phyloP scores from a whole-genome alignment of 1,140 invertebrate genomes.

The Phymastichus coffea region DNA sequence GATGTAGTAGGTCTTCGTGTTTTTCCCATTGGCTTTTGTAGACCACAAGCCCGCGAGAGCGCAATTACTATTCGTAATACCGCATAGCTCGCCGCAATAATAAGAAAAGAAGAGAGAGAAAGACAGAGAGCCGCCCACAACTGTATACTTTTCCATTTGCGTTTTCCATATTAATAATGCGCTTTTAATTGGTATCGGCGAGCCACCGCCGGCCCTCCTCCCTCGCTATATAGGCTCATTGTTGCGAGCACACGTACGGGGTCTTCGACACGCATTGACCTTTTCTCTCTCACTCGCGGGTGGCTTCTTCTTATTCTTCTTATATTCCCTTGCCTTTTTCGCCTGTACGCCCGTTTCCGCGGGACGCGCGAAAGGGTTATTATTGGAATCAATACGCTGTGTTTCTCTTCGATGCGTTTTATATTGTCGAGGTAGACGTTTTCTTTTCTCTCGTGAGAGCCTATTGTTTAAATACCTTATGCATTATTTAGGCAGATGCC shows the following conservation, averaged over 20 bases:
- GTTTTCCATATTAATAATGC: constrained; percentile 21
- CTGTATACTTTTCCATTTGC: not conserved
- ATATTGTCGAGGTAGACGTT: no score
- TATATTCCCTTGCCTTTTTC: not conserved
- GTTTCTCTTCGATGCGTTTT: constrained; percentile 27
- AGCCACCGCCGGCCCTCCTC: not conserved
- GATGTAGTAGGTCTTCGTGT: no score
- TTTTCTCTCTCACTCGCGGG: constrained; percentile 4
- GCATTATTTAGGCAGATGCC: no score
- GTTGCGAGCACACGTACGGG: constrained; percentile 16
- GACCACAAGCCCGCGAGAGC: no score
- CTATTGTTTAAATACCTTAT: no score
- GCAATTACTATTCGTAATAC: no score
- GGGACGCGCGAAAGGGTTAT: constrained; percentile 37
- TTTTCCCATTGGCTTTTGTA: no score
- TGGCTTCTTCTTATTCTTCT: not conserved
- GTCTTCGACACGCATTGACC: constrained; percentile 31
- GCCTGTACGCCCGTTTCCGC: constrained; percentile 16
- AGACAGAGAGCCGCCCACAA: not conserved
- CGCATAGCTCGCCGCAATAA: not conserved
- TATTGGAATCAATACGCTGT: constrained; percentile 31
- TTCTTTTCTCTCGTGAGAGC: no score
- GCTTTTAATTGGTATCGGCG: constrained; percentile 21
- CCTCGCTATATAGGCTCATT: not conserved
- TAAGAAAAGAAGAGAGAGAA: constrained; percentile 18